phyloP scores from a whole-genome alignment of 1,140 invertebrate genomes.

The Bradynema listronoti region DNA sequence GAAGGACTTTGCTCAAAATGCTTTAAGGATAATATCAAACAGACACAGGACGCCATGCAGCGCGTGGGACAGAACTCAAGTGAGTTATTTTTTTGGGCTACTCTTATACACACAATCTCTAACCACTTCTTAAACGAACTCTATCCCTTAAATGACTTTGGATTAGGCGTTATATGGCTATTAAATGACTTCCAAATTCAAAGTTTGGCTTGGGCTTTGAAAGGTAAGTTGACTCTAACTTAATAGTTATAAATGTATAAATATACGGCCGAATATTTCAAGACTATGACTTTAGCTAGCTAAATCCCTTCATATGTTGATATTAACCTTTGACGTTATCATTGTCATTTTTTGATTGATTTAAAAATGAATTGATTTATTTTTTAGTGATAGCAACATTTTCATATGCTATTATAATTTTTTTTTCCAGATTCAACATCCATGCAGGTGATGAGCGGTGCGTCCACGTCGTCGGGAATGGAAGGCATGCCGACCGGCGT shows the following conservation, averaged over 20 bases:
- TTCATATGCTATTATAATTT: too few species aligned
- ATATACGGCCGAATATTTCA: too few species aligned
- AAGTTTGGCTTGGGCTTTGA: neutral
- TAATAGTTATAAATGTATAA: neutral
- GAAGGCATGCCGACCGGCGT: too few species aligned
- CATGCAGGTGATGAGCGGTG: too few species aligned
- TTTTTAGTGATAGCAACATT: too few species aligned
- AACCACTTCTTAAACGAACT: neutral
- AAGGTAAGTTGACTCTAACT: neutral
- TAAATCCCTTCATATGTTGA: too few species aligned
- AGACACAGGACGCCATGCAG: constrained; percentile 47
- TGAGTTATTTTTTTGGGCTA: constrained; percentile 8
- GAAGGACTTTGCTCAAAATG: constrained; percentile 89
- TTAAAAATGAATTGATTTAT: too few species aligned
- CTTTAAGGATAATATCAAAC: constrained; percentile 75
- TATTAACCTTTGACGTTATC: too few species aligned
- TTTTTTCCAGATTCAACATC: too few species aligned
- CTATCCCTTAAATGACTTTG: neutral
- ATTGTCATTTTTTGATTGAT: too few species aligned
- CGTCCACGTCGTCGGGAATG: too few species aligned
- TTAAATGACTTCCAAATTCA: neutral
- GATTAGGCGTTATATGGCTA: neutral
- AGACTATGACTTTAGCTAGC: too few species aligned
- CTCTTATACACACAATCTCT: neutral
- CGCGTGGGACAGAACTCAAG: constrained; percentile 1